A percentile compares a stretch with the other conserved stretches of the same genome.
phyloP scores from a whole-genome alignment of 1,140 invertebrate genomes.

The Propsilocerus akamusi region DNA sequence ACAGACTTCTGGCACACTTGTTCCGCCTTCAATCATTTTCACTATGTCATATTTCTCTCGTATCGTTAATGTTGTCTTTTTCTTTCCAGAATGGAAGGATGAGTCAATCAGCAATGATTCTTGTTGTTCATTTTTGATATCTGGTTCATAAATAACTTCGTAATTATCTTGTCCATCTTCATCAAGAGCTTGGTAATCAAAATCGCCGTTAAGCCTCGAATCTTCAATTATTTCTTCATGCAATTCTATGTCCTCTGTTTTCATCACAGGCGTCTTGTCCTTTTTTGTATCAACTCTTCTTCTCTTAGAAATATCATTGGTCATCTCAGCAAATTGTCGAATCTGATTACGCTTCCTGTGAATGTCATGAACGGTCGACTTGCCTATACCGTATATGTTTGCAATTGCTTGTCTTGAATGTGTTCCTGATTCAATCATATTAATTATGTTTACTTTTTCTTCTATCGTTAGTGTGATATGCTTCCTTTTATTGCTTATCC shows the following conservation, averaged over 20 bases:
- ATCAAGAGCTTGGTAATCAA: neutral
- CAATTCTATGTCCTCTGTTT: neutral
- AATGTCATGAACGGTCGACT: neutral
- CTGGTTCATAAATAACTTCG: neutral
- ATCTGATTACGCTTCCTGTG: neutral
- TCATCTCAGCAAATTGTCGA: neutral
- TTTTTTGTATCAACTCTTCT: neutral
- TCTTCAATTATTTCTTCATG: neutral
- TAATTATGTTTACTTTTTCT: constrained; percentile 1
- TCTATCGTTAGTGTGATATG: neutral
- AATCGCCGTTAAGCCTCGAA: neutral
- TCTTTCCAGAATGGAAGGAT: neutral
- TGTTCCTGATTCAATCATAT: neutral
- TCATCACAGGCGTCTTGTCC: neutral
- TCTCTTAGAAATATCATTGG: neutral
- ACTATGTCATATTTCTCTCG: neutral
- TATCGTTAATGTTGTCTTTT: neutral
- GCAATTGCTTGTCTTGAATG: neutral
- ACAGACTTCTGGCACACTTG: neutral
- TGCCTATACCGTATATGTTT: neutral
- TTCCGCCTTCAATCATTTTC: neutral
- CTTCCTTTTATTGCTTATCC: neutral
- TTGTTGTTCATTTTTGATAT: neutral
- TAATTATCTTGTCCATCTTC: neutral
- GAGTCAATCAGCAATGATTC: neutral